Base-by-base conservation (phyloP, 2,888 invertebrate species). In the Phasia obesa region DNA sequence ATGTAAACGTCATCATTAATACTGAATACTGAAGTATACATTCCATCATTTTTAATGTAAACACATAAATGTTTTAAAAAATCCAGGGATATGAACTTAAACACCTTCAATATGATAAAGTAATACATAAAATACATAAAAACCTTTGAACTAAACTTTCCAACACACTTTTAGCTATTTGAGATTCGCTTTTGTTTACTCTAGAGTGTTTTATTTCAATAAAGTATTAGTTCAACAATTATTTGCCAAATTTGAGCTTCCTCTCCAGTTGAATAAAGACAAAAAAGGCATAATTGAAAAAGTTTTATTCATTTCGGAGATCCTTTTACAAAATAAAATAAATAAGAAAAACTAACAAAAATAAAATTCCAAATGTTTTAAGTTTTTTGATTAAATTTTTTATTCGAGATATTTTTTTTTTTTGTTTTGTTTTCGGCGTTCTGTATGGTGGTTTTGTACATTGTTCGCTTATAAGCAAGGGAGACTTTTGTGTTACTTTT, bases 271-370 rank as follows among this genome's bases (percentile, higher is more conserved):
- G 21, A 60, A 60, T 7, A 49, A 60, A 67, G 27, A 42, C 71
- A 31, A 60, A 62, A 25, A 53, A 21, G 35, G 49, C 57, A 67
- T 83, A 76, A 79, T 79, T 83, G 78, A 75, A 83, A 83, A 83
- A 83, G 70, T 83, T 83, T 83, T 70, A 83, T 83, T 78, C 71
- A 79, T 67, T 83, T 83, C 64, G 25, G 59, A 83, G 79, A 75
- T 75, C 47, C 51, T 70, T 78, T 82, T 47, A 59, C 21, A 60
- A 51, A 70, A 51, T 47, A 71, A 31, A 19, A n/a, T 60, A 75
- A 71, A 25, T 35, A 53, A 51, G 42, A 60, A 60, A 55, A 42
- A 62, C 19, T n/a, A 23, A 17, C 23, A 15, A 0, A 44, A 71
- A 71, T 64, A 59, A 51, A 59, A 62, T 62, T 62, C 53, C 57